These are phyloP conservation scores for Dryobotodes eremita DNA, from an alignment of 2,888 invertebrate genomes.

Conservation along the genomic window DNA sequence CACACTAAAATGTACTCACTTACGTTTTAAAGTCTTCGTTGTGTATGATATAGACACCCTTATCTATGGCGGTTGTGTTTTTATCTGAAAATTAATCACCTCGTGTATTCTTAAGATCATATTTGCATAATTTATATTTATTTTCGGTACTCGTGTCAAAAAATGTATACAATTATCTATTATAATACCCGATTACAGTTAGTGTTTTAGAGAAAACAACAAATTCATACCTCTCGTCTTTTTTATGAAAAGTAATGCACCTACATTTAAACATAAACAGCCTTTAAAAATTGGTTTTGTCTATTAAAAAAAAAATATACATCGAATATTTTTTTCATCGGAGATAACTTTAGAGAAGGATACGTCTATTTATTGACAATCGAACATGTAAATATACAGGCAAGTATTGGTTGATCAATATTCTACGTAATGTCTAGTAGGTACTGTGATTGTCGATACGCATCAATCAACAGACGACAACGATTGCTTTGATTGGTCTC, in stretches of 20 bases:
- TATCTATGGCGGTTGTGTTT: conserved; percentile 75
- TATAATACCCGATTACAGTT: not conserved
- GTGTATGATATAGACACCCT: conserved; percentile 76
- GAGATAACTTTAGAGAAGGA: not conserved
- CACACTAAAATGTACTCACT: conserved; percentile 76
- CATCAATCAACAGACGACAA: conserved; percentile 56
- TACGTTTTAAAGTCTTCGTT: conserved; percentile 81
- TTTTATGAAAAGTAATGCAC: not conserved
- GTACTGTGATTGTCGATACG: conserved; percentile 52
- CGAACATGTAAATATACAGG: not conserved
- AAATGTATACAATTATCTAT: not conserved
- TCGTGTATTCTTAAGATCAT: conserved; percentile 42
- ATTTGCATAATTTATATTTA: conserved; percentile 40
- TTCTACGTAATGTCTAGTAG: conserved; percentile 23
- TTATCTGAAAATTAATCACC: conserved; percentile 78
- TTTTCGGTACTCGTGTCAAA: not conserved
- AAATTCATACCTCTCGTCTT: not conserved
- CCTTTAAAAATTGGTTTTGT: not conserved
- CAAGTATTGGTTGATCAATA: conserved; percentile 28
- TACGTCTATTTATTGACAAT: not conserved
- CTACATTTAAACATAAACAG: not conserved
- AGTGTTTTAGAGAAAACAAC: not conserved
- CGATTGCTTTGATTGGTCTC: conserved; percentile 55
- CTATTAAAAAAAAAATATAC: too few relatives aligned
- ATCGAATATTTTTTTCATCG: not conserved